These are phyloP conservation scores for Agrilus mali DNA, from an alignment of 2,888 invertebrate genomes.

Conservation along the genomic window DNA sequence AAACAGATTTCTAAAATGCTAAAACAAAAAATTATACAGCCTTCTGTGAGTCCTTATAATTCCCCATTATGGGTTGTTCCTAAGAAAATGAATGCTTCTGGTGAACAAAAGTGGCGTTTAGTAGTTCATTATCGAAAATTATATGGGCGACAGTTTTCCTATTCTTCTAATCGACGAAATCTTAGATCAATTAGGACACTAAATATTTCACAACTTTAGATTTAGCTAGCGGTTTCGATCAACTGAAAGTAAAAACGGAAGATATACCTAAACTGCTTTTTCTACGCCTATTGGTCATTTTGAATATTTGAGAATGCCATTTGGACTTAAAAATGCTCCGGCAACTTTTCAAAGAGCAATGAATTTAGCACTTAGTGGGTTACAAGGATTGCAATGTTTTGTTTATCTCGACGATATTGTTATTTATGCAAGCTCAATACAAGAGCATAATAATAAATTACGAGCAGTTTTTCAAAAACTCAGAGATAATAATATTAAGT, in stretches of 20 bases:
- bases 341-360: slow-evolving; percentile 20
- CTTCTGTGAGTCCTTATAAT: too few relatives aligned
- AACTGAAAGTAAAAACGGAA: slow-evolving; percentile 1
- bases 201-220: slow-evolving; percentile 12
- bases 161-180: slow-evolving; percentile 18
- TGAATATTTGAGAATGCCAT: slow-evolving; percentile 16
- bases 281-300: slow-evolving; percentile 16
- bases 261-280: slow-evolving; percentile 16
- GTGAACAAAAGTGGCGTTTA: too few relatives aligned
- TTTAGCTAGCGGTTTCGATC: slow-evolving; percentile 8
- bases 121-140: too few relatives aligned
- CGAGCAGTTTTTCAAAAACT: too few relatives aligned
- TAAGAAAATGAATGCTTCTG: too few relatives aligned
- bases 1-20: too few relatives aligned
- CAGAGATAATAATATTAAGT: too few relatives aligned
- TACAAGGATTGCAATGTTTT: slow-evolving; percentile 17
- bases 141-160: slow-evolving; percentile 16
- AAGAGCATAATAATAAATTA: too few relatives aligned
- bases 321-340: slow-evolving; percentile 18
- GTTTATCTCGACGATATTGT: slow-evolving; percentile 27
- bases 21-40: too few relatives aligned
- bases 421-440: too few relatives aligned
- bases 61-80: too few relatives aligned
- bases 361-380: slow-evolving; percentile 16
- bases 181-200: slow-evolving; percentile 15